phyloP scores from a whole-genome alignment of 2,797 vertebrate species.

The Simalia tracyae region DNA sequence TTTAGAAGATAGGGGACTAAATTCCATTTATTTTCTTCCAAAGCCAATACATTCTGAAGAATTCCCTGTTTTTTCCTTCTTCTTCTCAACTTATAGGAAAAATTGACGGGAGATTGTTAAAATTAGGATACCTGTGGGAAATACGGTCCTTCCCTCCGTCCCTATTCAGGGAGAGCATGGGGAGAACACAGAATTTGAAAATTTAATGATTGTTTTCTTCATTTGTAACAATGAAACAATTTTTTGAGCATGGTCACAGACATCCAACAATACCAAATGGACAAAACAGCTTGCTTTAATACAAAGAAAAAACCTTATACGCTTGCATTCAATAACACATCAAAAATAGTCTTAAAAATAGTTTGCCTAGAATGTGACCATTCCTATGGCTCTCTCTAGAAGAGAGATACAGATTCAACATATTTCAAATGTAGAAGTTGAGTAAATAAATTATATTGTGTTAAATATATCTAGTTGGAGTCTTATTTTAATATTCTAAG shows the following conservation, averaged over 20 bases:
- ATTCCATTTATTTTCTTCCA: neutral
- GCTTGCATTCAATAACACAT: neutral
- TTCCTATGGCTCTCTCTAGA: neutral
- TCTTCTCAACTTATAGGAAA: neutral
- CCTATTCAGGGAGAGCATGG: neutral
- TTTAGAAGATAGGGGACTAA: no score
- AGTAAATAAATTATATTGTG: neutral
- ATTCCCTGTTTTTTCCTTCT: neutral
- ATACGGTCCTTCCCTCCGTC: neutral
- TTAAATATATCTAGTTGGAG: neutral
- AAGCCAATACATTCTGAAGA: neutral
- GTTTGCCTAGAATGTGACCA: neutral
- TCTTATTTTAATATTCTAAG: neutral
- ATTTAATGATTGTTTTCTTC: neutral
- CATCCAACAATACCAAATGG: conserved; percentile 3
- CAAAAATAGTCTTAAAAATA: neutral
- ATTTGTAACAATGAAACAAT: conserved; percentile 7
- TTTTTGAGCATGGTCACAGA: neutral
- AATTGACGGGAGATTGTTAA: neutral
- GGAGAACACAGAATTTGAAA: conserved; percentile 13
- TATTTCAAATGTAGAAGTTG: neutral
- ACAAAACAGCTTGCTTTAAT: neutral
- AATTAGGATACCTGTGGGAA: neutral
- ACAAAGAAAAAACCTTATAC: neutral
- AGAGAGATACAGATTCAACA: neutral